A percentile compares a stretch with the other conserved stretches of the same genome.
Conservation (phyloP, 2,888 invertebrate species). For the Agrotis segetum region DNA sequence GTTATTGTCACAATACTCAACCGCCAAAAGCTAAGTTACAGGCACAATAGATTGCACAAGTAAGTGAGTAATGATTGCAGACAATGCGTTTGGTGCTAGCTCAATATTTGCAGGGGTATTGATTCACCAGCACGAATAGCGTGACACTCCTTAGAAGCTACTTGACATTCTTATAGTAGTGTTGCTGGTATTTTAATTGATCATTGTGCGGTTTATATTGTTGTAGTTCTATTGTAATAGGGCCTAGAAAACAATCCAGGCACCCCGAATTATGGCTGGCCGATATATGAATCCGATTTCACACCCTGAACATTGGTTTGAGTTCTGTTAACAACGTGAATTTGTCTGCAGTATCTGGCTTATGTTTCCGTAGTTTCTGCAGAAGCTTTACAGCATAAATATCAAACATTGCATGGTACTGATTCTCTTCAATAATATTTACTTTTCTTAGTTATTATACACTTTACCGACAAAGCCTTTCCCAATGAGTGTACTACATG, state of each 20-base stretch:
- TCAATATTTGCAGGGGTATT: conserved; percentile 55
- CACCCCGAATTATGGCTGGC: too few relatives aligned
- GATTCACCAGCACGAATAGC: conserved; percentile 59
- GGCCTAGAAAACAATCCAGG: too few relatives aligned
- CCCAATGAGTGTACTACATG: too few relatives aligned
- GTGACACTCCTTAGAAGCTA: conserved; percentile 46
- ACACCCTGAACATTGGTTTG: not conserved
- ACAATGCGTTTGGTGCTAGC: conserved; percentile 59
- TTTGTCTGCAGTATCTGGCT: conserved; percentile 34
- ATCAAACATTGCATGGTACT: conserved; percentile 25
- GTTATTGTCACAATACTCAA: conserved; percentile 39
- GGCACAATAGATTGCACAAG: conserved; percentile 66
- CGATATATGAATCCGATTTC: conserved; percentile 11
- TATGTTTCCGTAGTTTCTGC: conserved; percentile 40
- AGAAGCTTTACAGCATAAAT: conserved; percentile 32
- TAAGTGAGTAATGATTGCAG: conserved; percentile 64
- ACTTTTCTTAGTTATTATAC: conserved; percentile 13
- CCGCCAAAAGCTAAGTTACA: conserved; percentile 42
- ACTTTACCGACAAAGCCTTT: too few relatives aligned
- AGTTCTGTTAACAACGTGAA: conserved; percentile 35
- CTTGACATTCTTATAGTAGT: conserved; percentile 42
- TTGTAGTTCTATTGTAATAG: conserved; percentile 10
- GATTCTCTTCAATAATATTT: conserved; percentile 29
- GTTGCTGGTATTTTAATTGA: conserved; percentile 44
- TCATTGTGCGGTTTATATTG: conserved; percentile 48